phyloP scores from a whole-genome alignment of 2,113 vertebrate species.

The Gnathonemus echidnorhynchus region DNA sequence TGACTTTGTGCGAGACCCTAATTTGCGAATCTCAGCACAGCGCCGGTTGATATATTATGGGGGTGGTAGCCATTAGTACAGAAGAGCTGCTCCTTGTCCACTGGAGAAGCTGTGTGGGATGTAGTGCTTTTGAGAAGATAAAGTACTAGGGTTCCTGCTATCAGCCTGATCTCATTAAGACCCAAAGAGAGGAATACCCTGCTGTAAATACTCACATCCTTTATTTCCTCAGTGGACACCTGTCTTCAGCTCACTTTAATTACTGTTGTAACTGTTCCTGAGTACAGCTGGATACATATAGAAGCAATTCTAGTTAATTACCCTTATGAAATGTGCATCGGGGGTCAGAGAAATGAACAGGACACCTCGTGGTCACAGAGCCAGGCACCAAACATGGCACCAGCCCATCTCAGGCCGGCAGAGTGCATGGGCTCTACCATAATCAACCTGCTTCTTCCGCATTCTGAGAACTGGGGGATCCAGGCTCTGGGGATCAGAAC shows the following conservation, averaged over 20 bases:
- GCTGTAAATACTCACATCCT: background rate
- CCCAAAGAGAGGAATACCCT: background rate
- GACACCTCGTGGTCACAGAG: background rate
- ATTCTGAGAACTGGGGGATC: background rate
- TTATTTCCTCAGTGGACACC: background rate
- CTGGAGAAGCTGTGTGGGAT: background rate
- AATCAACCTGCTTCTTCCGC: background rate
- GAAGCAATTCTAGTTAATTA: background rate
- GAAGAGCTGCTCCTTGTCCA: background rate
- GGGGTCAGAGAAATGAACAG: background rate
- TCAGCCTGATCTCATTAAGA: slow-evolving; percentile 14
- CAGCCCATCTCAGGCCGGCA: background rate
- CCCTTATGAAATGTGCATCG: background rate
- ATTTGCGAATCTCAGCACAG: background rate
- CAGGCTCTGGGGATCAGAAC: background rate
- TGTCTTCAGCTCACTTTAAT: background rate
- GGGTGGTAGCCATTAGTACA: background rate
- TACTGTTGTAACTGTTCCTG: background rate
- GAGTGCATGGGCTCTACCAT: background rate
- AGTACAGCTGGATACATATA: background rate
- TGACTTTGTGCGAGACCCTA: background rate
- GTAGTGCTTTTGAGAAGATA: background rate
- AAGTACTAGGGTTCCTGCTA: background rate
- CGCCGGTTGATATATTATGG: background rate
- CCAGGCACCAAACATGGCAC: background rate